Evolutionary conservation across 2,797 vertebrate genomes (phyloP), one percentile per base, ranked within the genome.

Genomic region (Iguana delicatissima): DNA sequence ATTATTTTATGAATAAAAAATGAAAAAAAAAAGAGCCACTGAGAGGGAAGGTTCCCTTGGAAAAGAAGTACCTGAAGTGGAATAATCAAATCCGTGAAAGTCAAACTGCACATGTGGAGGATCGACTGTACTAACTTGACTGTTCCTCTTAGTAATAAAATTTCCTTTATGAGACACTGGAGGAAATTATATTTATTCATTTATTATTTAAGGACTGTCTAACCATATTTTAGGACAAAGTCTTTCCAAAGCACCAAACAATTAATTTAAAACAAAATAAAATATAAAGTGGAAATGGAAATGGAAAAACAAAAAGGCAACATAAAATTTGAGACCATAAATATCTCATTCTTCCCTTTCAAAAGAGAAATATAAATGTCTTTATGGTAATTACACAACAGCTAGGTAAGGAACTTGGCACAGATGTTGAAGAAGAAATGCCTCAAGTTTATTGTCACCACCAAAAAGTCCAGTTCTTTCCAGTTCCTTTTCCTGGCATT

Each of bases 81-180:
- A 46, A 46, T 46, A 46, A 46, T 46, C 42, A 46, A 46, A 46
- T 46, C 42, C 42, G 42, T 46, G 42, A 46, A 46, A 46, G 42
- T 46, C 42, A 46, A 46, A 46, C 2, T 46, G 42, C 42, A 46
- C 3, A 46, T 46, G 42, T 46, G 42, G 42, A 46, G 42, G 42
- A 4, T 46, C 4, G 4, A 46, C 42, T 46, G 42, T 29, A 67
- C 13, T 84, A 76, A 92, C 86, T 92, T 93, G 84, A 74, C 81
- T 84, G 1, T 90, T 93, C 90, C 18, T 55, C 32, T 74, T n/a
- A 64, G 80, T 52, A 94, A 89, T 64, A 88, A 85, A 91, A 22
- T 88, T 89, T 93, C 59, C 69, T 57, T 42, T 86, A 55, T 52
- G 74, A 93, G 72, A 38, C 69, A 81, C 52, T 46, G 80, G 64